phyloP scores from a whole-genome alignment of 64 coral and sea anemone genomes.

The Dendronephthya gigantea region DNA sequence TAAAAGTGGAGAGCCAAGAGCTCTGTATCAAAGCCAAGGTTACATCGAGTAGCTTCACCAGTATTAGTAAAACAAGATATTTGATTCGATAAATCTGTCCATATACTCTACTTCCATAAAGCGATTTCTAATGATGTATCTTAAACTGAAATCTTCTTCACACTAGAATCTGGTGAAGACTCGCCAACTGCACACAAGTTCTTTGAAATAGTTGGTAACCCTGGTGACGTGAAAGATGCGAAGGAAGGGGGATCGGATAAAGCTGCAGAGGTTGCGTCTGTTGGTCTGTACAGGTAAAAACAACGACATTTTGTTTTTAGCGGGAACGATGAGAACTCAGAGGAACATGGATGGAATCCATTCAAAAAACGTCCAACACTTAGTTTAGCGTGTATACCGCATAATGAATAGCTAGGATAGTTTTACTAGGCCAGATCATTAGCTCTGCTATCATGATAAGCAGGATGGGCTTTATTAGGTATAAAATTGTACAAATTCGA shows the following conservation, averaged over 20 bases:
- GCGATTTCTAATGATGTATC: not conserved
- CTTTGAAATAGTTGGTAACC: not conserved
- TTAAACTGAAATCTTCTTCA: not conserved
- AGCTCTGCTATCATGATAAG: too few species aligned
- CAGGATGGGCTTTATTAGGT: too few species aligned
- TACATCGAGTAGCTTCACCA: too few species aligned
- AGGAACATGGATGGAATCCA: not conserved
- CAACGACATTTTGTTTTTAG: not conserved
- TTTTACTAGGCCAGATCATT: too few species aligned
- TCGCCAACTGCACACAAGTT: not conserved
- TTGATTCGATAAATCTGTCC: too few species aligned
- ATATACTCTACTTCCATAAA: too few species aligned
- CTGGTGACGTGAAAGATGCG: not conserved
- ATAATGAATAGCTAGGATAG: too few species aligned
- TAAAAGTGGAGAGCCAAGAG: too few species aligned
- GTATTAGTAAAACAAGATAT: too few species aligned
- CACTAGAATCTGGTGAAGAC: not conserved
- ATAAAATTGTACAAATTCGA: too few species aligned
- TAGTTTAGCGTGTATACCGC: too few species aligned
- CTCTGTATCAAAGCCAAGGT: too few species aligned
- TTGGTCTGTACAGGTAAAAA: not conserved
- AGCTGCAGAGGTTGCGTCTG: not conserved
- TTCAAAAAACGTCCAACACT: conserved; percentile 5
- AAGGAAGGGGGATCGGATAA: not conserved
- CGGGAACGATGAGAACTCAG: not conserved